Evolutionary conservation across 2,888 invertebrate genomes (phyloP).

Genomic region (Cataglyphis livida): DNA sequence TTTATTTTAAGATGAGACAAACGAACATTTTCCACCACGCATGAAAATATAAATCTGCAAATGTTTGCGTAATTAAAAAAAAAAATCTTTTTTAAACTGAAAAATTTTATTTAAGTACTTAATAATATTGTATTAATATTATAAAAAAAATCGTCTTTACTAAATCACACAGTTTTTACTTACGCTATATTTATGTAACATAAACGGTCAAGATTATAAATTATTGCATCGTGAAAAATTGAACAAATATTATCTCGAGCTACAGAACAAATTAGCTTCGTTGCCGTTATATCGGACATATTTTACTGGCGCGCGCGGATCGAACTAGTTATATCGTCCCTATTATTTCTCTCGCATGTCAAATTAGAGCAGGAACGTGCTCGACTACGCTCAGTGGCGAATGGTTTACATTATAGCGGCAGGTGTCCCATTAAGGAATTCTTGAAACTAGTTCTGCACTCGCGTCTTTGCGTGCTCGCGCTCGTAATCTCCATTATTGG

Average conservation of each 20-base stretch:
- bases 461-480: slow-evolving; percentile 70
- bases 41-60: too few relatives aligned
- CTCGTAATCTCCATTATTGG: slow-evolving; percentile 66
- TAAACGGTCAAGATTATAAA: not conserved
- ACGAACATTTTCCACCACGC: too few relatives aligned
- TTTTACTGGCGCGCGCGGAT: slow-evolving; percentile 23
- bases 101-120: too few relatives aligned
- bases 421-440: slow-evolving; percentile 77
- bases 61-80: too few relatives aligned
- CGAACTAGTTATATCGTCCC: slow-evolving; percentile 19
- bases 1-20: too few relatives aligned
- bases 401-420: slow-evolving; percentile 67
- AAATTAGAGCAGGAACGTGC: slow-evolving; percentile 59
- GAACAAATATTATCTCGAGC: slow-evolving; percentile 27
- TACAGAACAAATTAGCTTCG: not conserved
- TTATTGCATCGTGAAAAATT: not conserved
- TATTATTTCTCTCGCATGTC: slow-evolving; percentile 42
- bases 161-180: not conserved
- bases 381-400: slow-evolving; percentile 13
- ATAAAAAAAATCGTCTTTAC: too few relatives aligned
- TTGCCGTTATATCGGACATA: slow-evolving; percentile 18
- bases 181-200: not conserved
- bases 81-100: too few relatives aligned
- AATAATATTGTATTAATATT: too few relatives aligned
- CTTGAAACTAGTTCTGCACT: slow-evolving; percentile 68